Conservation (phyloP, 2,888 invertebrate species). For the Drosophila rubida region DNA sequence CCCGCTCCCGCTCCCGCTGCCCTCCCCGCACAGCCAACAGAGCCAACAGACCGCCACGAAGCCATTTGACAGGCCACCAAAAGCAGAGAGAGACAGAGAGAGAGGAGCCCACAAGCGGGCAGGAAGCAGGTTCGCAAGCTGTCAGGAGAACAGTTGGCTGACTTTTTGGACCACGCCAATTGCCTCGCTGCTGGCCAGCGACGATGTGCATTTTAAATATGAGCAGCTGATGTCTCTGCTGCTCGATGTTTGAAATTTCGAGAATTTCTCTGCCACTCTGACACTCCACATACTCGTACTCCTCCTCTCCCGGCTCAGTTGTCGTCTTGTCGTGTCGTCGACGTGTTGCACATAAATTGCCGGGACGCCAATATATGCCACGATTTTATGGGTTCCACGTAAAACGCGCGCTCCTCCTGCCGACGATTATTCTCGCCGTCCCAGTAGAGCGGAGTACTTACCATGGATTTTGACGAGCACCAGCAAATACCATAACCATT, state of each 20-base stretch:
- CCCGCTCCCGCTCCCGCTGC: not conserved
- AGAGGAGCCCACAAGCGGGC: not conserved
- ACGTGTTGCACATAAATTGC: slow-evolving; percentile 80
- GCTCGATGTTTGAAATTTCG: slow-evolving; percentile 56
- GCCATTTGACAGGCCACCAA: slow-evolving; percentile 53
- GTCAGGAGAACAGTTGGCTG: slow-evolving; percentile 22
- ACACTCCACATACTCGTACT: slow-evolving; percentile 48
- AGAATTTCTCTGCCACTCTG: slow-evolving; percentile 69
- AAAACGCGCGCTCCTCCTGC: slow-evolving; percentile 65
- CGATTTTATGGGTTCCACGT: slow-evolving; percentile 74
- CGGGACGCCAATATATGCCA: slow-evolving; percentile 71
- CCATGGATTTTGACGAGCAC: not conserved
- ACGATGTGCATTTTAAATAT: slow-evolving; percentile 75
- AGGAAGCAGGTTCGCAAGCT: slow-evolving; percentile 10
- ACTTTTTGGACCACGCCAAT: slow-evolving; percentile 26
- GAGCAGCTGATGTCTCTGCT: slow-evolving; percentile 46
- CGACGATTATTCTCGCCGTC: slow-evolving; percentile 48
- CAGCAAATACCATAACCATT: not conserved
- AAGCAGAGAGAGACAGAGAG: not conserved
- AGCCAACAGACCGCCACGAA: slow-evolving; percentile 69
- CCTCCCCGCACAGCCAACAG: not conserved
- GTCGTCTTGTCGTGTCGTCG: slow-evolving; percentile 68
- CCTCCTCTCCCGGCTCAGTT: slow-evolving; percentile 37
- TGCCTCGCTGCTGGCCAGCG: slow-evolving; percentile 55
- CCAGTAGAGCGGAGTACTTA: not conserved